A percentile compares a stretch with the other conserved stretches of the same genome.
Conservation (phyloP, 2,113 vertebrate genomes). For the Stegastes partitus region DNA sequence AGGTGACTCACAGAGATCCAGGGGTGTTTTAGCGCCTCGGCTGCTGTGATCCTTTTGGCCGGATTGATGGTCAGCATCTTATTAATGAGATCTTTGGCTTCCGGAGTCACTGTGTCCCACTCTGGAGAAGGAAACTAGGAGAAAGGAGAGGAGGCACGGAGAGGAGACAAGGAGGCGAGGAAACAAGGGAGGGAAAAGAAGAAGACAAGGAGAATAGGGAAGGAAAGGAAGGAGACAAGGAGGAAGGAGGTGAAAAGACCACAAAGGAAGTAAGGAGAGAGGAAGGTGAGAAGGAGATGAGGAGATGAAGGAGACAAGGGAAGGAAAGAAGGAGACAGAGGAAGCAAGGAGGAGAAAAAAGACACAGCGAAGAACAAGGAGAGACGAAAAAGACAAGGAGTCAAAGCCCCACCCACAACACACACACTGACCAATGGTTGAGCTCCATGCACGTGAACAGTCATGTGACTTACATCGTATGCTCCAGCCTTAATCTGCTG, state of each 20-base stretch:
- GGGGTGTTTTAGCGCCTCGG: conserved; percentile 94
- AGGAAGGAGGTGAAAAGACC: too few species aligned
- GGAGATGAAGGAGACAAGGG: too few species aligned
- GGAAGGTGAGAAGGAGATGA: background rate
- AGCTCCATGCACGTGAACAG: background rate
- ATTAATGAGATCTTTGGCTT: conserved; percentile 97
- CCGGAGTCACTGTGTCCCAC: conserved; percentile 96
- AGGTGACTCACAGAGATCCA: conserved; percentile 91
- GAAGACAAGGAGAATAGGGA: background rate
- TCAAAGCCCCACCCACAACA: conserved; percentile 2
- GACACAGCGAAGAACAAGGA: background rate
- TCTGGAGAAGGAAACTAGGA: conserved; percentile 94
- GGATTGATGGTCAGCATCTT: conserved; percentile 98
- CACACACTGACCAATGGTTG: background rate
- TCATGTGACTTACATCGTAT: conserved; percentile 79
- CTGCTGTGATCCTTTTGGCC: conserved; percentile 92
- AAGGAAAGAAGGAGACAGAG: background rate
- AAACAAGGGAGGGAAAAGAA: background rate
- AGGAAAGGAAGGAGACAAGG: background rate
- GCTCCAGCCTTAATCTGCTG: conserved; percentile 87
- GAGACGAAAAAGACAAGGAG: too few species aligned
- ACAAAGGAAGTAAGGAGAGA: background rate
- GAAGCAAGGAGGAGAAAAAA: background rate
- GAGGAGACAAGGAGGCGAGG: too few species aligned
- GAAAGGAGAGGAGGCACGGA: background rate